Evolutionary conservation across 2,113 vertebrate species (phyloP).

Genomic region (Aphyosemion australe): DNA sequence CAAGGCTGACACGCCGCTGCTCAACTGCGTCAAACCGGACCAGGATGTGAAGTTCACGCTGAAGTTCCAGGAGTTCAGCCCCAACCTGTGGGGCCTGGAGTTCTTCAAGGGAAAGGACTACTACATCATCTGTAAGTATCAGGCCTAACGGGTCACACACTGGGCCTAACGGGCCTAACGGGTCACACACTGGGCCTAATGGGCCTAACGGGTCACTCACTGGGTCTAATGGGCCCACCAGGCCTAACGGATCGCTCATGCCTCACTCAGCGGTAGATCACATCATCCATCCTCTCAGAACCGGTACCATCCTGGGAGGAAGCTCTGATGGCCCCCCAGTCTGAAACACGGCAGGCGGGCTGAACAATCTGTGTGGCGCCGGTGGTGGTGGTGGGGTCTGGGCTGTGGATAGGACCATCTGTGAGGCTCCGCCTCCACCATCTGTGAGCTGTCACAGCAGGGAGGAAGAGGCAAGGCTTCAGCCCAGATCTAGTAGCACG

Average conservation of each 20-base stretch:
- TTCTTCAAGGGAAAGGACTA: constrained; percentile 97
- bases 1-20: constrained; percentile 94
- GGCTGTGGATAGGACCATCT: constrained; percentile 66
- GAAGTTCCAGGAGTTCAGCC: constrained; percentile 99
- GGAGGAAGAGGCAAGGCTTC: background rate
- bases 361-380: constrained; percentile 71
- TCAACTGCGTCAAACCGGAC: constrained; percentile 97
- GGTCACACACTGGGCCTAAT: too few species aligned
- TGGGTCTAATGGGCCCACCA: too few species aligned
- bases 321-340: constrained; percentile 59
- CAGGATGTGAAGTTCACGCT: constrained; percentile 99
- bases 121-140: constrained; percentile 98
- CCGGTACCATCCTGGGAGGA: constrained; percentile 45
- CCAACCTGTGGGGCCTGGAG: constrained; percentile 98
- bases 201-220: too few species aligned
- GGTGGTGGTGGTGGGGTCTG: constrained; percentile 44
- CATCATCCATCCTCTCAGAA: background rate
- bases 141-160: background rate
- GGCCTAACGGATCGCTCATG: too few species aligned
- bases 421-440: constrained; percentile 66
- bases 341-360: constrained; percentile 69
- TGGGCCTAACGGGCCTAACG: too few species aligned
- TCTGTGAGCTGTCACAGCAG: constrained; percentile 74
- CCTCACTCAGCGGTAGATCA: too few species aligned
- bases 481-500: too few species aligned